phyloP scores from a whole-genome alignment of 1,140 invertebrate genomes.

The Pachypsylla venusta region DNA sequence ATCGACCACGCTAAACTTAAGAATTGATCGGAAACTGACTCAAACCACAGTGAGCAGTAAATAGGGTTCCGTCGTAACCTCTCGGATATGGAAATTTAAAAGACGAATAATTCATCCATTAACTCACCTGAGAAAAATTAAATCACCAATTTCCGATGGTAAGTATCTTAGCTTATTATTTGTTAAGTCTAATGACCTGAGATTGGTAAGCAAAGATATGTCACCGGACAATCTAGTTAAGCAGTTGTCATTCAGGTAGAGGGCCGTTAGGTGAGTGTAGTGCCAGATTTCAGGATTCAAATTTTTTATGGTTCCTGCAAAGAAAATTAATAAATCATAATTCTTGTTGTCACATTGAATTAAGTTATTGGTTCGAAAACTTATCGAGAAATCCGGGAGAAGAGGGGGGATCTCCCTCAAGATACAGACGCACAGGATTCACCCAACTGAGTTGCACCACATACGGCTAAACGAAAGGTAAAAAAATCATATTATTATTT shows the following conservation, averaged over 20 bases:
- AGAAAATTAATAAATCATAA: slow-evolving; percentile 16
- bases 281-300: slow-evolving; percentile 81
- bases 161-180: slow-evolving; percentile 85
- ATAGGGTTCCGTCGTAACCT: no score
- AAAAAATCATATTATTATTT: no score
- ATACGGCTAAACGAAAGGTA: no score
- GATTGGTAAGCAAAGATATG: slow-evolving; percentile 64
- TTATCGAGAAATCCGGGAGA: neutral
- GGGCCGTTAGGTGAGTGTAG: slow-evolving; percentile 74
- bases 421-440: neutral
- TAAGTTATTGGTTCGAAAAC: neutral
- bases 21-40: neutral
- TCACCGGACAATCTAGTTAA: slow-evolving; percentile 75
- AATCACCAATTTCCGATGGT: slow-evolving; percentile 88
- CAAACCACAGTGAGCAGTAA: no score
- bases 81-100: neutral
- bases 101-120: slow-evolving; percentile 9
- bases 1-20: neutral
- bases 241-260: slow-evolving; percentile 91
- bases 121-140: slow-evolving; percentile 70
- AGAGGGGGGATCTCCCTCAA: neutral
- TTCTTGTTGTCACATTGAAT: neutral
- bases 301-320: slow-evolving; percentile 76
- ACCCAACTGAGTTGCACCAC: no score
- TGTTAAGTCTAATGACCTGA: slow-evolving; percentile 80